phyloP scores from a whole-genome alignment of 2,113 vertebrate species.

The Phyllostomus hastatus region DNA sequence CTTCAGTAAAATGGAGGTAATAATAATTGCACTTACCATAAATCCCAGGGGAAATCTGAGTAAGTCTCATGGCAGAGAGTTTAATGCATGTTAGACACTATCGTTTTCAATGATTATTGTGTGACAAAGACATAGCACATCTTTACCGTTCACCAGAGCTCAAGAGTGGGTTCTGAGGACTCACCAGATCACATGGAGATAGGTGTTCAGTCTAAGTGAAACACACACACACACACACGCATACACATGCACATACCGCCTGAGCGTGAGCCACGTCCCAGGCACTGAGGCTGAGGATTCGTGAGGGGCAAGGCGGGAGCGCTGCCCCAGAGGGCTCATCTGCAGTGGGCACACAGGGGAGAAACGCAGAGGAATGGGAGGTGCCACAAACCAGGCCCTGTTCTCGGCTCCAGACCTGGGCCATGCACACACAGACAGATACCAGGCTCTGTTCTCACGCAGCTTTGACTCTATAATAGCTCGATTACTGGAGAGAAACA shows the following conservation, averaged over 20 bases:
- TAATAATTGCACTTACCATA: neutral
- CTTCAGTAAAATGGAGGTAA: neutral
- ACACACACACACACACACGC: neutral
- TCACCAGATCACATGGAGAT: neutral
- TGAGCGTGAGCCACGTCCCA: neutral
- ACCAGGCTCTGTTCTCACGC: neutral
- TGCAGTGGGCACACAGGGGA: neutral
- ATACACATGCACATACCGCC: neutral
- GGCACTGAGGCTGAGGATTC: neutral
- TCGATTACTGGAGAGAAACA: neutral
- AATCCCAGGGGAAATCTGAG: neutral
- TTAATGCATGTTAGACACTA: neutral
- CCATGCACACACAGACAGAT: neutral
- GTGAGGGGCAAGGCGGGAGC: neutral
- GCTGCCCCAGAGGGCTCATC: neutral
- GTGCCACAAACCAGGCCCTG: neutral
- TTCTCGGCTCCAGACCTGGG: neutral
- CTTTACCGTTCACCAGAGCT: neutral
- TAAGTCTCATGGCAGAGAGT: neutral
- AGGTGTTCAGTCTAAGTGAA: neutral
- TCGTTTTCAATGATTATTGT: neutral
- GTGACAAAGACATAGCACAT: neutral
- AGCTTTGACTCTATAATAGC: neutral
- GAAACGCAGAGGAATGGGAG: neutral
- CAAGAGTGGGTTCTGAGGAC: neutral